Evolutionary conservation across 2,888 invertebrate species (phyloP).

Genomic region (Synergus laeviventris): DNA sequence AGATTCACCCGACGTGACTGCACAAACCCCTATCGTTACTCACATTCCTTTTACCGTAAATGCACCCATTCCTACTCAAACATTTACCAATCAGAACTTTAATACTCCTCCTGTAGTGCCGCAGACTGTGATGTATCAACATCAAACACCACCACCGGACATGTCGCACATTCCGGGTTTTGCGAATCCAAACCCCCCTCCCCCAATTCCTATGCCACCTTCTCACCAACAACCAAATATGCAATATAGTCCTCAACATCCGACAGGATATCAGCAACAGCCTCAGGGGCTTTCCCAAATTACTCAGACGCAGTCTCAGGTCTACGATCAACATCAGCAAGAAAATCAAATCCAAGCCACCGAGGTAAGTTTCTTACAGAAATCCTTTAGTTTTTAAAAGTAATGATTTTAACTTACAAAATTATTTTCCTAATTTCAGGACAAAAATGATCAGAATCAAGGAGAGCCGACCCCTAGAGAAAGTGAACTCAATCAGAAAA

Average conservation of each 20-base stretch:
- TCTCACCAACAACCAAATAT: conserved; percentile 71
- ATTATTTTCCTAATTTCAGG: conserved; percentile 53
- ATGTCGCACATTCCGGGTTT: conserved; percentile 77
- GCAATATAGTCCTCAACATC: conserved; percentile 71
- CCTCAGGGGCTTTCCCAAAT: conserved; percentile 51
- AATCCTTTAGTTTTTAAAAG: background rate
- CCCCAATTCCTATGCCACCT: conserved; percentile 79
- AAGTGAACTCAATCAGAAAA: conserved; percentile 61
- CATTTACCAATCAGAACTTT: conserved; percentile 91
- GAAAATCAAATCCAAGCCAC: conserved; percentile 42
- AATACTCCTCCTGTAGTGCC: conserved; percentile 75
- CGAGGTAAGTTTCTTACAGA: conserved; percentile 41
- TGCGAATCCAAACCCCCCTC: conserved; percentile 78
- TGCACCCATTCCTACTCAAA: conserved; percentile 86
- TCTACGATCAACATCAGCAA: conserved; percentile 45
- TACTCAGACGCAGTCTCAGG: conserved; percentile 44
- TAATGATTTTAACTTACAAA: background rate
- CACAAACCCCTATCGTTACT: conserved; percentile 69
- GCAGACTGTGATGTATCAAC: conserved; percentile 73
- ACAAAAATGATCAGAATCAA: conserved; percentile 63
- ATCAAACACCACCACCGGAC: conserved; percentile 75
- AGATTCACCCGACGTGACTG: conserved; percentile 81
- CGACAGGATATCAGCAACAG: conserved; percentile 66
- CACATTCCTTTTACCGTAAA: conserved; percentile 77
- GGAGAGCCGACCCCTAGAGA: conserved; percentile 61